A percentile compares a stretch with the other conserved stretches of the same genome.
These are phyloP conservation scores for Octopus bimaculoides DNA, from an alignment of 1,140 invertebrate species.

Conservation along the genomic window DNA sequence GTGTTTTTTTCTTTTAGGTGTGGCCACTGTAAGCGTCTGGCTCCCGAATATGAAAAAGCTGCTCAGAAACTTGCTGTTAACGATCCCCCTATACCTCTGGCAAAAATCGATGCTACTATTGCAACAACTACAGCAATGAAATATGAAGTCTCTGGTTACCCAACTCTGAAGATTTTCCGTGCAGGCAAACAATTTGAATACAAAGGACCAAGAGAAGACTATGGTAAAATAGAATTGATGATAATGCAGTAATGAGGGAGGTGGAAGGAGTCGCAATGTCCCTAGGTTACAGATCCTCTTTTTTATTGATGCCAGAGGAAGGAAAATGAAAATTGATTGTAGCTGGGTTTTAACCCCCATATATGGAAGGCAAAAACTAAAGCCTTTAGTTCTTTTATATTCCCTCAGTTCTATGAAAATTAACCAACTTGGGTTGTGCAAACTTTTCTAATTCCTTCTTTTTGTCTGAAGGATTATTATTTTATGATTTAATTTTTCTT, in stretches of 20 bases:
- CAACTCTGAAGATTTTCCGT: conserved; percentile 93
- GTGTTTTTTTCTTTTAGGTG: conserved; percentile 58
- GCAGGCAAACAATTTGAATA: conserved; percentile 88
- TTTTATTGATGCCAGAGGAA: background rate
- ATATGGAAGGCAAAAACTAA: too few relatives aligned
- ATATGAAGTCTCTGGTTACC: conserved; percentile 89
- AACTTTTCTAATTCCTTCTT: too few relatives aligned
- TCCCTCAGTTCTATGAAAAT: too few relatives aligned
- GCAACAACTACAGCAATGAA: conserved; percentile 80
- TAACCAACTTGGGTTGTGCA: too few relatives aligned
- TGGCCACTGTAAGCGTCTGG: conserved; percentile 93
- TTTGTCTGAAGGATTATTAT: too few relatives aligned
- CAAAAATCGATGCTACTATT: conserved; percentile 71
- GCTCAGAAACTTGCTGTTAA: conserved; percentile 78
- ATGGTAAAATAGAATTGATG: conserved; percentile 25
- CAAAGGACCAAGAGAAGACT: conserved; percentile 75
- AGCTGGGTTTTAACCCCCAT: background rate
- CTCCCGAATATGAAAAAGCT: conserved; percentile 94
- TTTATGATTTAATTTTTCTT: too few relatives aligned
- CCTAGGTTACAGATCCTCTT: background rate
- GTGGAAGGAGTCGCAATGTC: too few relatives aligned
- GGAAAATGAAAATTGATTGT: background rate
- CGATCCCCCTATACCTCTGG: conserved; percentile 84
- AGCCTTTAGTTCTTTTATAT: too few relatives aligned
- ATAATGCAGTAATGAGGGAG: too few relatives aligned